phyloP scores from a whole-genome alignment of 1,140 invertebrate species.

The Drosophila teissieri region DNA sequence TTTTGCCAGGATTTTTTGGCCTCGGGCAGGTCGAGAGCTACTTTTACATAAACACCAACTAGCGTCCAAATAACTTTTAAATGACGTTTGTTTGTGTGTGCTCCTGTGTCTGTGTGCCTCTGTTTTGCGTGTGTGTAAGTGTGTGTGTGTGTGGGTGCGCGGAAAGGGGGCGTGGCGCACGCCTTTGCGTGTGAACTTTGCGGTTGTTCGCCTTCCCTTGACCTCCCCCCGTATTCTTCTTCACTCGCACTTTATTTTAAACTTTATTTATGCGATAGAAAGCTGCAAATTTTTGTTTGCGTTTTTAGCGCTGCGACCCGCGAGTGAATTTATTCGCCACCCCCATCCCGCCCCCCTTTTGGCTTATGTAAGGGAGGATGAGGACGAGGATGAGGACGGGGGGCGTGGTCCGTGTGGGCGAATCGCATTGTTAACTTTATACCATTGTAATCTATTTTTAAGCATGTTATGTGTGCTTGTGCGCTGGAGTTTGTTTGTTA shows the following conservation, averaged over 20 bases:
- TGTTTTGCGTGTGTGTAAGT: not conserved
- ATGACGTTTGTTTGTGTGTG: constrained; percentile 70
- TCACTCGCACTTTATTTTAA: constrained; percentile 78
- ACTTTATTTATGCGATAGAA: constrained; percentile 80
- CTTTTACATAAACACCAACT: constrained; percentile 82
- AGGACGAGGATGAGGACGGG: not conserved
- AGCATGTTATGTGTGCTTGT: constrained; percentile 63
- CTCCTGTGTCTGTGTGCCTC: not conserved
- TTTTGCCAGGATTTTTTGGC: constrained; percentile 21
- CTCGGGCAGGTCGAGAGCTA: constrained; percentile 48
- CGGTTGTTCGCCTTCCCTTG: constrained; percentile 18
- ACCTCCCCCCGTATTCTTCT: constrained; percentile 30
- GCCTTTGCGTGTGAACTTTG: constrained; percentile 74
- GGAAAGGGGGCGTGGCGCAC: constrained; percentile 48
- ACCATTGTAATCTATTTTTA: constrained; percentile 80
- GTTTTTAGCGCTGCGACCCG: constrained; percentile 61
- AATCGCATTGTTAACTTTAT: constrained; percentile 72
- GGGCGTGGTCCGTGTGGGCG: constrained; percentile 21
- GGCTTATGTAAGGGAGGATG: not conserved
- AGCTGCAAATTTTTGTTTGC: constrained; percentile 78
- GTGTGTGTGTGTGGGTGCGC: not conserved
- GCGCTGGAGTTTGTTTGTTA: constrained; percentile 42
- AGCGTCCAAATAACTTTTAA: constrained; percentile 81
- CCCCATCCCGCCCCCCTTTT: not conserved
- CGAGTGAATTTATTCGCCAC: constrained; percentile 58